Evolutionary conservation across 2,888 invertebrate species (phyloP).

Genomic region (Crepidodera aurea): DNA sequence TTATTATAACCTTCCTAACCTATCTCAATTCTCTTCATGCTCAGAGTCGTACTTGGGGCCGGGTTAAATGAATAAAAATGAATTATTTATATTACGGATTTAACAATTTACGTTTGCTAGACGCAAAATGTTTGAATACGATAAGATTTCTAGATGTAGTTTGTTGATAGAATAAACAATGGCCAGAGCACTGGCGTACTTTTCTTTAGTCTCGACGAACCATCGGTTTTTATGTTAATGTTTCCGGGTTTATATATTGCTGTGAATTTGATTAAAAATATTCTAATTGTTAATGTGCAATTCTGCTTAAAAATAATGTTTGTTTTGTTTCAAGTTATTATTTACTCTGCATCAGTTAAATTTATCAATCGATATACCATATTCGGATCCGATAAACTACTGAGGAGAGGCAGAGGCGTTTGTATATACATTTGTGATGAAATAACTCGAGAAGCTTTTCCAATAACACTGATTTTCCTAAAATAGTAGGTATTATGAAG

Average conservation of each 20-base stretch:
- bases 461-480: no score
- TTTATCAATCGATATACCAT: no score
- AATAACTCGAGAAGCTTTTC: no score
- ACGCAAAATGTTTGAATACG: constrained; percentile 33
- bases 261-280: constrained; percentile 6
- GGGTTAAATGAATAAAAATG: constrained; percentile 36
- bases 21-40: constrained; percentile 54
- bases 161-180: constrained; percentile 29
- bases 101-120: constrained; percentile 26
- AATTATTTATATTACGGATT: constrained; percentile 34
- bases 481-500: no score
- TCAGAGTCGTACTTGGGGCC: constrained; percentile 40
- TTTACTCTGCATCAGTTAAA: no score
- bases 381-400: no score
- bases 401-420: no score
- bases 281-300: no score
- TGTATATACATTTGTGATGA: no score
- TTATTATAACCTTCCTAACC: constrained; percentile 61
- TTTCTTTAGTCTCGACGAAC: constrained; percentile 5
- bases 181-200: constrained; percentile 14
- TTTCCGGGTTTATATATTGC: not conserved
- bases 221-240: constrained; percentile 13
- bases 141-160: constrained; percentile 29
- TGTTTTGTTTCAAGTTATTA: no score
- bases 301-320: no score